Percentiles rank a stretch among this genome's conserved stretches.
Evolutionary conservation across 2,113 vertebrate species (phyloP).

Genomic region (Trichechus manatus): DNA sequence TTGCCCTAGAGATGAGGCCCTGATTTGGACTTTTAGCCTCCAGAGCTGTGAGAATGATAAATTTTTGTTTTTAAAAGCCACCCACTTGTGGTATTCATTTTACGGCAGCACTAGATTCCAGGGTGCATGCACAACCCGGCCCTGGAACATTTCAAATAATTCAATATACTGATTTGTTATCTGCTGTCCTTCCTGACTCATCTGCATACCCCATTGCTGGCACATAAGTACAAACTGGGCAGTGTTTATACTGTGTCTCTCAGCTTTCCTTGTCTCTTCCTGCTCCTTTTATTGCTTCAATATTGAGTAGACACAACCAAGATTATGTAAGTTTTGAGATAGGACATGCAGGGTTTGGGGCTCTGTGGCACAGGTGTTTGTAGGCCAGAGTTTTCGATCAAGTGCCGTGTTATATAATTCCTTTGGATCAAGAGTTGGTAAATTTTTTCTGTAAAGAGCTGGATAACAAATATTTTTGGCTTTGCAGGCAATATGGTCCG

Average conservation of each 20-base stretch:
- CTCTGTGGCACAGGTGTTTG: background rate
- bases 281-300: background rate
- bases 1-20: too few species aligned
- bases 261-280: background rate
- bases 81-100: too few species aligned
- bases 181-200: background rate
- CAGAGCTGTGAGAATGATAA: too few species aligned
- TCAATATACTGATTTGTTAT: background rate
- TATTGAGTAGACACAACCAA: background rate
- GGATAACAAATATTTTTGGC: background rate
- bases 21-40: too few species aligned
- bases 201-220: background rate
- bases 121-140: too few species aligned
- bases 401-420: background rate
- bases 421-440: background rate
- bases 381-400: background rate
- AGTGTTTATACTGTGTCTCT: background rate
- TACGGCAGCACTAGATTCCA: too few species aligned
- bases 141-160: too few species aligned
- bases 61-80: too few species aligned
- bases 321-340: background rate
- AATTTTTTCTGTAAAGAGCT: background rate
- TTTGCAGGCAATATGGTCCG: background rate
- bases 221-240: background rate
- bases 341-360: background rate